Base-by-base conservation (phyloP, 2,797 vertebrate species). In the Acanthopagrus latus region DNA sequence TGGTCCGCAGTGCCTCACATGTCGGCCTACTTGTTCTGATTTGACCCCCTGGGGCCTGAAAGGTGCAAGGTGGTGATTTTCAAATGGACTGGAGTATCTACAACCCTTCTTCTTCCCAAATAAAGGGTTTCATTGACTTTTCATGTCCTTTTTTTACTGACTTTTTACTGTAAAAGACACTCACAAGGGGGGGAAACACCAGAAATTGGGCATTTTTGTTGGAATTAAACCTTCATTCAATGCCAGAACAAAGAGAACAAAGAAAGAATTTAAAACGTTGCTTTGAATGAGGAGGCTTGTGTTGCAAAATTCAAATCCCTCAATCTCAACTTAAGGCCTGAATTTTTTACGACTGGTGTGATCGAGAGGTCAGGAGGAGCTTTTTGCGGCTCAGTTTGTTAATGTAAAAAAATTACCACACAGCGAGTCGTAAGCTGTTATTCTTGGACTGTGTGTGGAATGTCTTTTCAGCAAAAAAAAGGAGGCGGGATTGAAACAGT, bases 1-100 rank as follows among this genome's bases (percentile, higher is more conserved):
- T 20, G 44, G 48, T 33, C 14, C 43, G 14, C 14, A 44, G 13
- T 44, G 33, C 6, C 29, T 33, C 29, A 33, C 29, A 33, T 29
- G 29, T 29, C 3, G 29, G 29, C 29, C 29, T 29, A 29, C 86
- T 86, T 88, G 75, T 90, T 90, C 89, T 85, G 77, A 71, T 64
- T 56, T 81, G 79, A 75, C 13, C 21, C 3, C 25, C 9, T 13
- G 2, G 23, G 7, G 3, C 25, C 70, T 76, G 64, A 29, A 55
- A 66, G 44, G 56, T 76, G 64, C 21, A 55, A 66, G 44, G 56
- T 63, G 71, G 78, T 73, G 64, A 86, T 90, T 87, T 88, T 60
- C 64, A 80, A 83, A 78, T 69, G 47, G 20, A 25, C 29, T 80
- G 7, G 48, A 73, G 43, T 60, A 73, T 80, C 76, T 80, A 77